Conservation (phyloP, 92 coral and sea anemone genomes). For the Montipora capitata region DNA sequence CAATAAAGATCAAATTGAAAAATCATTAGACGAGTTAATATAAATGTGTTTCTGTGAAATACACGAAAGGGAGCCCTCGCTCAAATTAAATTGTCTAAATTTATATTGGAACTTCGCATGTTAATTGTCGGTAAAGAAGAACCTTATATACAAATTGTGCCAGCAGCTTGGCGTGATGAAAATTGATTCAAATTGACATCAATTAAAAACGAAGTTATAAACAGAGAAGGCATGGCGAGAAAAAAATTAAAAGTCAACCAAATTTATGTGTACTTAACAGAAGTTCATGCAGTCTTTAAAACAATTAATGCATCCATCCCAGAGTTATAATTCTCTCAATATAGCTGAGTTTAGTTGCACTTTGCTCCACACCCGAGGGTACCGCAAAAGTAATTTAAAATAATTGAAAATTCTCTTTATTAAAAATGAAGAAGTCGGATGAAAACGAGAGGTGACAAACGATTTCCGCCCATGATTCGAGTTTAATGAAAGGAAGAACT, state of each 20-base stretch:
- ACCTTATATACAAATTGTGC: neutral
- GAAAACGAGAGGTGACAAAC: neutral
- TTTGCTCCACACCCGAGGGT: neutral
- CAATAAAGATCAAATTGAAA: no score
- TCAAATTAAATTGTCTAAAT: neutral
- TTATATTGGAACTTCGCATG: neutral
- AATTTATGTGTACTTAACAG: no score
- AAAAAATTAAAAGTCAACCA: no score
- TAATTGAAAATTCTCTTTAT: conserved; percentile 13
- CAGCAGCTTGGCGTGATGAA: neutral
- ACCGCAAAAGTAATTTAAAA: conserved; percentile 31
- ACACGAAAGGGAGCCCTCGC: neutral
- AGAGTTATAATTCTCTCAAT: no score
- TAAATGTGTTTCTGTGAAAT: neutral
- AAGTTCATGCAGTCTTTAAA: no score
- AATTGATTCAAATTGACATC: neutral
- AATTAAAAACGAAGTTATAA: no score
- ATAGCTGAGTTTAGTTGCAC: no score
- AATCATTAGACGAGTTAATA: neutral
- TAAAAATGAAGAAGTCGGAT: neutral
- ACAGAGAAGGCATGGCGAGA: no score
- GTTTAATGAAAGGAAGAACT: neutral
- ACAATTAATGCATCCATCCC: no score
- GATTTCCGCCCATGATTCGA: conserved; percentile 10
- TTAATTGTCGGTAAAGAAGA: conserved; percentile 15